Evolutionary conservation across 2,113 vertebrate genomes (phyloP).

Genomic region (Ranitomeya variabilis): DNA sequence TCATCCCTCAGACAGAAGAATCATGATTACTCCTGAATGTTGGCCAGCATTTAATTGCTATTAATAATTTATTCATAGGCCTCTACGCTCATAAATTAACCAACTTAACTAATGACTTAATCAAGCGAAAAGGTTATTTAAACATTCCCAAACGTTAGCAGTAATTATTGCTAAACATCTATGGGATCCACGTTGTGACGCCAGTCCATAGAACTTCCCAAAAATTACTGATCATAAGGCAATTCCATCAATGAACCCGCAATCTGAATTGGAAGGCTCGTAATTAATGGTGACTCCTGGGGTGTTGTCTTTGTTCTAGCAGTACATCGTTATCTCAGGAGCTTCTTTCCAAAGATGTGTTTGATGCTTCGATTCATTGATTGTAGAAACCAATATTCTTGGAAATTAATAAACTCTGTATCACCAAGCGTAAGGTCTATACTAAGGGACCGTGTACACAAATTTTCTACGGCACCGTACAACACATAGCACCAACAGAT

Average conservation of each 20-base stretch:
- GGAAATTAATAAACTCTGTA: neutral
- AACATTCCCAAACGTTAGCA: constrained; percentile 40
- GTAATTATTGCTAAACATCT: constrained; percentile 15
- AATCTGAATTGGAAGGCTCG: neutral
- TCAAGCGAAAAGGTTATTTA: constrained; percentile 48
- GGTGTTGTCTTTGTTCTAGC: neutral
- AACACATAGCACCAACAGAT: no score
- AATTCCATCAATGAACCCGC: neutral
- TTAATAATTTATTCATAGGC: constrained; percentile 42
- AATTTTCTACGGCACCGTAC: no score
- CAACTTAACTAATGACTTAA: constrained; percentile 44
- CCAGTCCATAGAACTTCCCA: neutral
- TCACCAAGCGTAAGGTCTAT: neutral
- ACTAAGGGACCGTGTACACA: neutral
- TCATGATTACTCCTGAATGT: neutral
- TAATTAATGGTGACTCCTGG: constrained; percentile 22
- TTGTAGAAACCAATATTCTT: no score
- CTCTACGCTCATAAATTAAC: constrained; percentile 38
- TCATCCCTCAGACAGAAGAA: neutral
- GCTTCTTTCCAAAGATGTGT: neutral
- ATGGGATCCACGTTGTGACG: neutral
- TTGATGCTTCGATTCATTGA: neutral
- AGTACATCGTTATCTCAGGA: neutral
- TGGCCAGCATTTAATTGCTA: constrained; percentile 42
- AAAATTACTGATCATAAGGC: constrained; percentile 27